These are phyloP conservation scores for Lucilia cuprina DNA, from an alignment of 1,140 invertebrate genomes.

Conservation along the genomic window DNA sequence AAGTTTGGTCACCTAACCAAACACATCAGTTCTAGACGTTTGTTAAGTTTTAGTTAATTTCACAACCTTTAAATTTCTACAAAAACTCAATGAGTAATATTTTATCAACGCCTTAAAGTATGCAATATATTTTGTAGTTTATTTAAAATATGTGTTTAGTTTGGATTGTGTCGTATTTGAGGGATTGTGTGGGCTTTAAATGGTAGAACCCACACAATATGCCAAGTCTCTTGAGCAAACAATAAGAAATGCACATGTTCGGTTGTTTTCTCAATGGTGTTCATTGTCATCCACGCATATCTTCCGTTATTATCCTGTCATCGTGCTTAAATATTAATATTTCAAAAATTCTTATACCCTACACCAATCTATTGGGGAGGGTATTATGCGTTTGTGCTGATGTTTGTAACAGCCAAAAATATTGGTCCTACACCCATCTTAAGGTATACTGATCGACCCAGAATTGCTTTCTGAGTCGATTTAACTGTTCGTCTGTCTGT, in stretches of 20 bases:
- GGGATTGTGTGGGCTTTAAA: background rate
- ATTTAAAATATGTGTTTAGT: background rate
- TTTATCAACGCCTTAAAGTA: background rate
- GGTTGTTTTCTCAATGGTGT: background rate
- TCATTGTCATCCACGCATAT: background rate
- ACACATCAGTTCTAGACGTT: too few relatives aligned
- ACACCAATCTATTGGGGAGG: too few relatives aligned
- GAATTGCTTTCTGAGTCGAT: too few relatives aligned
- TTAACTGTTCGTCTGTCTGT: too few relatives aligned
- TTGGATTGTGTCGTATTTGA: background rate
- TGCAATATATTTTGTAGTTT: background rate
- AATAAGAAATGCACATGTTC: too few relatives aligned
- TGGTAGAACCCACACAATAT: too few relatives aligned
- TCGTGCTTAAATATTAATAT: slow-evolving; percentile 23
- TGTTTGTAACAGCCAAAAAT: too few relatives aligned
- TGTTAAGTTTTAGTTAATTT: background rate
- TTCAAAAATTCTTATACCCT: background rate
- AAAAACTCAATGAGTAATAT: background rate
- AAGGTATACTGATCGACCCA: too few relatives aligned
- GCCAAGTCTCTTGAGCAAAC: too few relatives aligned
- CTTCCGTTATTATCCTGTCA: slow-evolving; percentile 28
- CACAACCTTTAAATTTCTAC: background rate
- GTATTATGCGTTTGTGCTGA: too few relatives aligned
- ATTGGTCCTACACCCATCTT: too few relatives aligned
- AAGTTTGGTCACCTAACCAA: too few relatives aligned